Evolutionary conservation across 2,113 vertebrate species (phyloP).

Genomic region (Mormyrus lacerda): DNA sequence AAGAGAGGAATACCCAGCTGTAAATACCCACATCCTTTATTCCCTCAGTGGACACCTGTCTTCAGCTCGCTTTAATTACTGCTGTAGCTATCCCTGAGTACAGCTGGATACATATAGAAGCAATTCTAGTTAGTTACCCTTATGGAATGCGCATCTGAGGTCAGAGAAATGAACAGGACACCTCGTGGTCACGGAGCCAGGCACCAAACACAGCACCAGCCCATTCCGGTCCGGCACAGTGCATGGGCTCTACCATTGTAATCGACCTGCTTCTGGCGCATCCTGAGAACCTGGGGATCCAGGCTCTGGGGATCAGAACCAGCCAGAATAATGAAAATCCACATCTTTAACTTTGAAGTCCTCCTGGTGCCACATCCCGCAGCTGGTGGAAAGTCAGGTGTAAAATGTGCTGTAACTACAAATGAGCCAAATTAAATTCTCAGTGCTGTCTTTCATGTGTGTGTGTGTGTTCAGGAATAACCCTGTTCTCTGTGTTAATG

Average conservation of each 20-base stretch:
- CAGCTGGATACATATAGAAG: background rate
- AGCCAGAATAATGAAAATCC: background rate
- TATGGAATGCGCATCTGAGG: background rate
- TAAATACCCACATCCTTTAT: conserved; percentile 2
- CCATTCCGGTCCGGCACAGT: background rate
- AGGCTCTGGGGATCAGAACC: background rate
- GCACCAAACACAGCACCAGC: background rate
- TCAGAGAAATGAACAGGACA: background rate
- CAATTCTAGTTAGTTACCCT: background rate
- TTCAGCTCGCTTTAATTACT: background rate
- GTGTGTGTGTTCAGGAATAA: background rate
- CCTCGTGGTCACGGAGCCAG: background rate
- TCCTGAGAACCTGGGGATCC: background rate
- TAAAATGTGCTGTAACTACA: background rate
- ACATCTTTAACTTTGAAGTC: background rate
- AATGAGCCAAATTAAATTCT: background rate
- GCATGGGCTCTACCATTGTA: background rate
- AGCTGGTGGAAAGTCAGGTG: background rate
- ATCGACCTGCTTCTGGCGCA: background rate
- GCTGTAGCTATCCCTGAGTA: background rate
- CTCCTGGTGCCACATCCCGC: background rate
- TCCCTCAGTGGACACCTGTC: background rate
- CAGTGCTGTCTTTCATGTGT: background rate
- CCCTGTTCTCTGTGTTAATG: background rate
- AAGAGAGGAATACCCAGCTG: background rate